A percentile compares a stretch with the other conserved stretches of the same genome.
Evolutionary conservation across 2,797 vertebrate species (phyloP).

Genomic region (Choloepus didactylus): DNA sequence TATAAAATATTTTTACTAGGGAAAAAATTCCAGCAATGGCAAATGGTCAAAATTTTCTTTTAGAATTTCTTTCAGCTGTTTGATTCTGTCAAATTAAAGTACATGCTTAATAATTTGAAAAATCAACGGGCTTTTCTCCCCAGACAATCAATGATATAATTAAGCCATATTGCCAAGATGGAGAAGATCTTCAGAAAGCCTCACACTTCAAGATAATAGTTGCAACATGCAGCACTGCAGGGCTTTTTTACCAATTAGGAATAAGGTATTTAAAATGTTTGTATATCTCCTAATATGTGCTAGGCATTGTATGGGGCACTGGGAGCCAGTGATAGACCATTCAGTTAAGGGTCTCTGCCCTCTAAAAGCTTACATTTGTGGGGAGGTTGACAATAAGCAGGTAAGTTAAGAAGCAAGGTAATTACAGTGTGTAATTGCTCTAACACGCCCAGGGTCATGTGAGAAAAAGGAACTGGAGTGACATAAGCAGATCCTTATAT

Average conservation of each 20-base stretch:
- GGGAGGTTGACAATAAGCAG: not conserved
- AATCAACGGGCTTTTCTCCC: not conserved
- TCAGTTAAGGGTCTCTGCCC: not conserved
- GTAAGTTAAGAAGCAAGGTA: not conserved
- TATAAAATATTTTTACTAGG: not conserved
- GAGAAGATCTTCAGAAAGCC: slow-evolving; percentile 93
- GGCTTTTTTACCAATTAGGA: slow-evolving; percentile 92
- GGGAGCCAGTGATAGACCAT: not conserved
- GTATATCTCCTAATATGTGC: accelerated
- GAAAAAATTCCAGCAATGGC: not conserved
- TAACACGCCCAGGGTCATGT: not conserved
- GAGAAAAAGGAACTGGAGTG: not conserved
- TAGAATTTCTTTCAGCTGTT: not conserved
- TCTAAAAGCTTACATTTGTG: not conserved
- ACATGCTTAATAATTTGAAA: not conserved
- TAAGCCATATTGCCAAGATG: slow-evolving; percentile 91
- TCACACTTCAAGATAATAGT: slow-evolving; percentile 93
- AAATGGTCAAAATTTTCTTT: not conserved
- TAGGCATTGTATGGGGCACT: not conserved
- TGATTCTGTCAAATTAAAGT: not conserved
- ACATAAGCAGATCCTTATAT: not conserved
- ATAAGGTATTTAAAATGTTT: slow-evolving; percentile 87
- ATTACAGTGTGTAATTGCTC: not conserved
- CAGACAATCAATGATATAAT: slow-evolving; percentile 91
- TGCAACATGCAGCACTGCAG: slow-evolving; percentile 94